phyloP scores from a whole-genome alignment of 1,140 invertebrate species.

The Caenorhabditis tropicalis region DNA sequence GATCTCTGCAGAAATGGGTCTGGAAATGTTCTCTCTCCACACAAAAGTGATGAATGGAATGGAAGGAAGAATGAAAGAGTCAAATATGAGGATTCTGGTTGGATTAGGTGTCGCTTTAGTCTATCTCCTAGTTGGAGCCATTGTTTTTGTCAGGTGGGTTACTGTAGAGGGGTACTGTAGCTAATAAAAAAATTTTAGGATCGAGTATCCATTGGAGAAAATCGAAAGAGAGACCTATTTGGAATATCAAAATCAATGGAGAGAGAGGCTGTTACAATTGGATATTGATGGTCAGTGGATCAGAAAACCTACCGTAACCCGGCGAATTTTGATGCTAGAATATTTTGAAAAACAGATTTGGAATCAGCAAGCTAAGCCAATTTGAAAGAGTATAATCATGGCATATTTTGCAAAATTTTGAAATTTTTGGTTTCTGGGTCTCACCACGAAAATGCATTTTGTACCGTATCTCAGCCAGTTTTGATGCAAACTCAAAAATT shows the following conservation, averaged over 20 bases:
- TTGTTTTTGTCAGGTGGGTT: conserved; percentile 57
- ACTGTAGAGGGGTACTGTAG: neutral
- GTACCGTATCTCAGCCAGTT: too few species aligned
- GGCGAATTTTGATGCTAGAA: too few species aligned
- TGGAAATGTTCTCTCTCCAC: conserved; percentile 60
- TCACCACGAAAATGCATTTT: too few species aligned
- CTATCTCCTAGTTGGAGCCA: conserved; percentile 63
- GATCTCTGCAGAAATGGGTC: conserved; percentile 55
- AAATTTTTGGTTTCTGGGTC: too few species aligned
- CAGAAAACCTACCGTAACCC: neutral
- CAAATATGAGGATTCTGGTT: conserved; percentile 56
- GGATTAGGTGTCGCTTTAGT: conserved; percentile 60
- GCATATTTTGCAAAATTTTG: too few species aligned
- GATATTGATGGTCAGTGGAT: neutral
- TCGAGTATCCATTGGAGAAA: conserved; percentile 61
- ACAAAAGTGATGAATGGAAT: conserved; percentile 50
- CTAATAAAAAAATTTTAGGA: neutral
- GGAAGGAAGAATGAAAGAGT: conserved; percentile 58
- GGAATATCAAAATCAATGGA: conserved; percentile 61
- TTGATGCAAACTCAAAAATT: too few species aligned
- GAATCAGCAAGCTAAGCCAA: too few species aligned
- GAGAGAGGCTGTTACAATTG: conserved; percentile 29
- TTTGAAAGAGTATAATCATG: too few species aligned
- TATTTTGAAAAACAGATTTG: too few species aligned
- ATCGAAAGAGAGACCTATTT: conserved; percentile 59